Percentiles rank a stretch among this genome's conserved stretches.
phyloP scores from a whole-genome alignment of 2,113 vertebrate genomes.

The Gallinago undulata region DNA sequence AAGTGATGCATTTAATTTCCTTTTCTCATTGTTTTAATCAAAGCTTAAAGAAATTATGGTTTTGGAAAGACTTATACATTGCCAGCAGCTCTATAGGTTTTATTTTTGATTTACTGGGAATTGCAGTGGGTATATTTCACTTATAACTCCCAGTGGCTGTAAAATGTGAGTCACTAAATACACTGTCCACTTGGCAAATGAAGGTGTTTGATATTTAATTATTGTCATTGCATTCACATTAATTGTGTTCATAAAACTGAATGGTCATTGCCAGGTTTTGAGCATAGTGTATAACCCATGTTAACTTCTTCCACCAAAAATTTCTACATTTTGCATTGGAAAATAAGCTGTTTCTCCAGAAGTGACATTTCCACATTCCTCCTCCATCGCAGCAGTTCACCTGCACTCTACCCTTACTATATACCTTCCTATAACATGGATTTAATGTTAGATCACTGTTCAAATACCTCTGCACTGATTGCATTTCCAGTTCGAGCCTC shows the following conservation, averaged over 20 bases:
- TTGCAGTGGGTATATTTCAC: neutral
- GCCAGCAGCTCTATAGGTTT: neutral
- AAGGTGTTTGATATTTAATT: neutral
- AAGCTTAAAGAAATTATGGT: neutral
- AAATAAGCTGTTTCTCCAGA: neutral
- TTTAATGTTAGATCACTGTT: neutral
- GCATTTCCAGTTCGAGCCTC: neutral
- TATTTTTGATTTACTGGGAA: neutral
- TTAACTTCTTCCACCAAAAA: neutral
- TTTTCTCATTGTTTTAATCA: neutral
- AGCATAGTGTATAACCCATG: accelerated
- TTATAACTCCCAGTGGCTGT: neutral
- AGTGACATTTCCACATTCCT: accelerated
- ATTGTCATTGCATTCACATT: neutral
- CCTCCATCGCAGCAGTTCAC: neutral
- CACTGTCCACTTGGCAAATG: neutral
- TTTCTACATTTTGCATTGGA: neutral
- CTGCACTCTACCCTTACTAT: neutral
- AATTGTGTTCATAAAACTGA: neutral
- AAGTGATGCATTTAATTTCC: neutral
- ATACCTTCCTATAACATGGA: neutral
- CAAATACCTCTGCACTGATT: neutral
- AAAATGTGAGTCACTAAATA: neutral
- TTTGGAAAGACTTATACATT: neutral
- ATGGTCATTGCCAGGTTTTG: neutral